Conservation (phyloP, 2,113 vertebrate genomes). For the Pluvianellus socialis region DNA sequence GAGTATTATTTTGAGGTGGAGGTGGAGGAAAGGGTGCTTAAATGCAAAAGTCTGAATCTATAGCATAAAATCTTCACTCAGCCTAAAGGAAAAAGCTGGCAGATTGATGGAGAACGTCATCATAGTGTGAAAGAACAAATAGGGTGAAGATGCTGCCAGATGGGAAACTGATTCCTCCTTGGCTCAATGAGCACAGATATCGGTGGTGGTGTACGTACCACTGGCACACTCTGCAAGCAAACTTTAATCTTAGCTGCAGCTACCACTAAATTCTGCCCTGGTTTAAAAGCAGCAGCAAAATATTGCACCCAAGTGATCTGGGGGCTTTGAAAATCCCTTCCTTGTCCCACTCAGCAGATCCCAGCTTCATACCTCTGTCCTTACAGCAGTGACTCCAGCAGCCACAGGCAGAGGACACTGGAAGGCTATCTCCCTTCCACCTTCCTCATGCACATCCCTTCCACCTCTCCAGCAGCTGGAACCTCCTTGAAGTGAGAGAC, state of each 20-base stretch:
- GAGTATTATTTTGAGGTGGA: slow-evolving; percentile 11
- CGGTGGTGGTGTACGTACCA: fast-evolving
- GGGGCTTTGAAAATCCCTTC: background rate
- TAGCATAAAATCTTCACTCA: slow-evolving; percentile 18
- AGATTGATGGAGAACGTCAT: background rate
- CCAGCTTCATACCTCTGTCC: background rate
- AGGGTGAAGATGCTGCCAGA: slow-evolving; percentile 12
- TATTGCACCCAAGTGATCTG: background rate
- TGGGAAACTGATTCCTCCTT: slow-evolving; percentile 1
- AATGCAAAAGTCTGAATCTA: slow-evolving; percentile 25
- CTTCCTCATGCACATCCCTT: background rate
- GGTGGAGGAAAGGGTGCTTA: slow-evolving; percentile 7
- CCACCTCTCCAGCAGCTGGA: background rate
- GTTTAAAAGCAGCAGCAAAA: background rate
- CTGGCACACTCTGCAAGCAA: background rate
- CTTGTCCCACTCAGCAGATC: background rate
- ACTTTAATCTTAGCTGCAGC: background rate
- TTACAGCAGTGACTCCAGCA: background rate
- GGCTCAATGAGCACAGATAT: background rate
- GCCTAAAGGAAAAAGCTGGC: slow-evolving; percentile 12
- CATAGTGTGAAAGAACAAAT: slow-evolving; percentile 15
- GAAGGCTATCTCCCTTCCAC: background rate
- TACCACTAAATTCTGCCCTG: background rate
- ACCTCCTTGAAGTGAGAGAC: background rate
- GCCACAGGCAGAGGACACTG: background rate